phyloP scores from a whole-genome alignment of 2,888 invertebrate genomes.

The Acrocera orbiculus region DNA sequence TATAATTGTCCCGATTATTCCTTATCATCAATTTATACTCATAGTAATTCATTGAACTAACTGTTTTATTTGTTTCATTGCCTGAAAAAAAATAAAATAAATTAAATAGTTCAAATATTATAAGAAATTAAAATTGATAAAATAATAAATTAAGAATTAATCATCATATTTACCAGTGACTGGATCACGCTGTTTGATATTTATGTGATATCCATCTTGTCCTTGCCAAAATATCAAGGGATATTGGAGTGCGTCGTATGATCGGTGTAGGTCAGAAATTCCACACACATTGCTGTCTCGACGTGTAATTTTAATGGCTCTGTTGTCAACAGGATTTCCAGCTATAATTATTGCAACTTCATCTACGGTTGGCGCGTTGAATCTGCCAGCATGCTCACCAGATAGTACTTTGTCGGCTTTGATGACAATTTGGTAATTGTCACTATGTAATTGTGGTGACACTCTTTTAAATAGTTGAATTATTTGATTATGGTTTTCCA shows the following conservation, averaged over 20 bases:
- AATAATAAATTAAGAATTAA: neutral
- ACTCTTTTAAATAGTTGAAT: conserved; percentile 11
- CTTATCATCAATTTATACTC: conserved; percentile 15
- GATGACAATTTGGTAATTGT: no score
- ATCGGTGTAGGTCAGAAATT: no score
- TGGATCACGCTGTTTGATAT: conserved; percentile 8
- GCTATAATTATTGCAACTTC: conserved; percentile 11
- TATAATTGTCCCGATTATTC: conserved; percentile 11
- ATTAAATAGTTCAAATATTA: conserved; percentile 3
- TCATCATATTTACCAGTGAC: neutral
- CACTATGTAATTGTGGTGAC: conserved; percentile 8
- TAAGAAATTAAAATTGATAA: no score
- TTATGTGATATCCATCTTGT: conserved; percentile 14
- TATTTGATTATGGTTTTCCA: conserved; percentile 10
- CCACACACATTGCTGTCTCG: conserved; percentile 6
- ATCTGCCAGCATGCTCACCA: conserved; percentile 9
- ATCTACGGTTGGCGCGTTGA: conserved; percentile 9
- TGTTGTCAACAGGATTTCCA: conserved; percentile 5
- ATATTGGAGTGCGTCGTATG: conserved; percentile 16
- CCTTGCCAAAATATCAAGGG: conserved; percentile 16
- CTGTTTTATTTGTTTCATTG: neutral
- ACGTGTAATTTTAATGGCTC: conserved; percentile 1
- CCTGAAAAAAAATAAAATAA: no score
- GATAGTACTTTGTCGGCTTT: conserved; percentile 17
- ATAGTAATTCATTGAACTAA: conserved; percentile 17